Conservation (phyloP, 1,140 invertebrate genomes). For the Heliconius hermathena region DNA sequence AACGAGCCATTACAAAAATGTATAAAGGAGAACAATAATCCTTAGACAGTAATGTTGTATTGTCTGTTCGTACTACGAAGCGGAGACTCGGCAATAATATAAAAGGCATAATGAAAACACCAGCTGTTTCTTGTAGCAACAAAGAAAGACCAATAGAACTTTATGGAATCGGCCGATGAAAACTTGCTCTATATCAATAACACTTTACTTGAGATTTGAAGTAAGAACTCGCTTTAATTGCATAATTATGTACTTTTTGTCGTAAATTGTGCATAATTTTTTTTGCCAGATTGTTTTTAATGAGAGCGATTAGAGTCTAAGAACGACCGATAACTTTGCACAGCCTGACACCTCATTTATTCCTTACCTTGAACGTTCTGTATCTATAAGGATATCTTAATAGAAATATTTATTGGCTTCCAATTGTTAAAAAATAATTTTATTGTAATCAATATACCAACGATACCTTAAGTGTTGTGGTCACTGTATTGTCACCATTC, state of each 20-base stretch:
- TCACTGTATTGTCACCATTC: too few species aligned
- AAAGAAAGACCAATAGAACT: conserved; percentile 22
- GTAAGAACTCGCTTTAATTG: neutral
- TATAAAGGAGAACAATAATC: neutral
- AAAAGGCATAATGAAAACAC: conserved; percentile 21
- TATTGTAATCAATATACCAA: too few species aligned
- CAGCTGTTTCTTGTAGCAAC: conserved; percentile 29
- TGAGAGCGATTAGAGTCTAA: neutral
- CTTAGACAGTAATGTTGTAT: conserved; percentile 3
- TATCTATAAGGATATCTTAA: too few species aligned
- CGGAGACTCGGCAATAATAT: neutral
- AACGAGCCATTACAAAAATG: conserved; percentile 4
- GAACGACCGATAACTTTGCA: too few species aligned
- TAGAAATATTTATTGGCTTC: too few species aligned
- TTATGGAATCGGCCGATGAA: conserved; percentile 14
- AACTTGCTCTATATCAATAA: conserved; percentile 34
- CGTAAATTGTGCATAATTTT: neutral
- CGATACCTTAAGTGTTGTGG: too few species aligned
- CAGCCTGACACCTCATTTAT: too few species aligned
- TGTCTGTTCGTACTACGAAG: neutral
- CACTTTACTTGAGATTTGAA: conserved; percentile 9
- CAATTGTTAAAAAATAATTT: too few species aligned
- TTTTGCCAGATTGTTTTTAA: neutral
- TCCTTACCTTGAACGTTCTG: too few species aligned
- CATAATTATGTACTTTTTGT: conserved; percentile 9